Evolutionary conservation across 2,888 invertebrate genomes (phyloP).

Genomic region (Dioctria rufipes): DNA sequence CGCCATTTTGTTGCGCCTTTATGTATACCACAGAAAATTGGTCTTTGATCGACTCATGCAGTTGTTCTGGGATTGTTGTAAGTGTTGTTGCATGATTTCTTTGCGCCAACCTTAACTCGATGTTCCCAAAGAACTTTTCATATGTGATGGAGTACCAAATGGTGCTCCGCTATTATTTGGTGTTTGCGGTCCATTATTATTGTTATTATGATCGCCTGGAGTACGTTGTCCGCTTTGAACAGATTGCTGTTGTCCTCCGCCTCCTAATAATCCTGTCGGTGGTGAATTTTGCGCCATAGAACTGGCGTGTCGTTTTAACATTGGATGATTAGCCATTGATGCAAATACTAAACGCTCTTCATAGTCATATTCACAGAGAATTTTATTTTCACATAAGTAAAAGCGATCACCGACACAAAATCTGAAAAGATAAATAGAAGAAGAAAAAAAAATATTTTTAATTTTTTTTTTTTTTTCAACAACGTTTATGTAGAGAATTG

Average conservation of each 20-base stretch:
- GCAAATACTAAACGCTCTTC: conserved; percentile 96
- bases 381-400: conserved; percentile 97
- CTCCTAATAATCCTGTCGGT: conserved; percentile 55
- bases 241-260: conserved; percentile 60
- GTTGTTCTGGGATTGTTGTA: conserved; percentile 9
- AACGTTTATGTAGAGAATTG: not conserved
- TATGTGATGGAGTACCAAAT: conserved; percentile 67
- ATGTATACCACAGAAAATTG: conserved; percentile 9
- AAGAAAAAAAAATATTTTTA: not conserved
- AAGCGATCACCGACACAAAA: conserved; percentile 98
- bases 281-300: conserved; percentile 69
- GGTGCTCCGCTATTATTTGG: conserved; percentile 65
- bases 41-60: not conserved
- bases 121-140: conserved; percentile 70
- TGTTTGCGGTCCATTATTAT: conserved; percentile 69
- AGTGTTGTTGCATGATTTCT: not conserved
- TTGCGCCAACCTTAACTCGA: conserved; percentile 68
- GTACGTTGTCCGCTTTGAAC: conserved; percentile 68
- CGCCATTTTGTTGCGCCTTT: conserved; percentile 18
- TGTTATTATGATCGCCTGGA: conserved; percentile 67
- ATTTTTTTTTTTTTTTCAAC: not conserved
- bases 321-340: conserved; percentile 93
- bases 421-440: conserved; percentile 78
- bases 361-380: conserved; percentile 97
- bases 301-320: conserved; percentile 70